These are phyloP conservation scores for Ormyrus rosae DNA, from an alignment of 2,888 invertebrate genomes.

Conservation along the genomic window DNA sequence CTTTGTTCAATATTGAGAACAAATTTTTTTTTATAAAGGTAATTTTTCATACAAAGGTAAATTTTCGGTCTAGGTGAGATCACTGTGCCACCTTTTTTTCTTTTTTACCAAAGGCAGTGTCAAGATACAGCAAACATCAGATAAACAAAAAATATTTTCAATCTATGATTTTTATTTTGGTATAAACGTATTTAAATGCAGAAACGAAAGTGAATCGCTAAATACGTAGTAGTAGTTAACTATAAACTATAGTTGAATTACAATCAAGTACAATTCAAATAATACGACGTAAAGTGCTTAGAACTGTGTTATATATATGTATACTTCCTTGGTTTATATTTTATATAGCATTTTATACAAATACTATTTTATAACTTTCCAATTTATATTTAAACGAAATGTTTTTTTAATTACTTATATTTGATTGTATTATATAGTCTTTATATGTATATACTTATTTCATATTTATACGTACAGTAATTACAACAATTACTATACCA, in stretches of 20 bases:
- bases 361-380: not conserved
- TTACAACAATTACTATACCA: not conserved
- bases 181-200: constrained; percentile 17
- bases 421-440: constrained; percentile 39
- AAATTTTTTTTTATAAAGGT: constrained; percentile 4
- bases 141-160: constrained; percentile 16
- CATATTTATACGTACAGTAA: not conserved
- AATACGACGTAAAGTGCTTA: constrained; percentile 14
- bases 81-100: constrained; percentile 40
- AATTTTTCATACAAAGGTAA: constrained; percentile 18
- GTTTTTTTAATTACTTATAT: constrained; percentile 8
- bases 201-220: not conserved
- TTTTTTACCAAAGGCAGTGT: constrained; percentile 51
- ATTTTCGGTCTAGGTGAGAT: constrained; percentile 12
- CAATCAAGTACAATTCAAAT: constrained; percentile 24
- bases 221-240: not conserved
- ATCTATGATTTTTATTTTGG: constrained; percentile 33
- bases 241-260: constrained; percentile 31
- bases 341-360: constrained; percentile 20
- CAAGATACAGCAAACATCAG: constrained; percentile 19
- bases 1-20: not conserved
- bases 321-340: constrained; percentile 5
- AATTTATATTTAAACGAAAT: not conserved
- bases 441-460: not conserved
- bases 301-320: constrained; percentile 27